A percentile compares a stretch with the other conserved stretches of the same genome.
These are phyloP conservation scores for Amia ocellicauda DNA, from an alignment of 2,113 vertebrate genomes.

Conservation along the genomic window DNA sequence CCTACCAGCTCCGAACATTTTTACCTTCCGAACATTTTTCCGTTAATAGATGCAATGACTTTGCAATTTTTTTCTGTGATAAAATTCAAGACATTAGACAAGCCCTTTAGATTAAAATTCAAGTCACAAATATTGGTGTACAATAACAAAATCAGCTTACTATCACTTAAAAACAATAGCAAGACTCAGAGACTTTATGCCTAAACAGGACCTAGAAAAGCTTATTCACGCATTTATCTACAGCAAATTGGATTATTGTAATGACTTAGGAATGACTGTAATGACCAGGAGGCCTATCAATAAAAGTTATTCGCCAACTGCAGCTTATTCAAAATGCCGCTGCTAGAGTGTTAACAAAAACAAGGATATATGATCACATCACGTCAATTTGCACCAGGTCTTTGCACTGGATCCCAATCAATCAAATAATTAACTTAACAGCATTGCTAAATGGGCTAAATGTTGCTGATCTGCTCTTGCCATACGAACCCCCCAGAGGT, in stretches of 20 bases:
- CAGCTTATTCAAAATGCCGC: neutral
- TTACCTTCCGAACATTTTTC: too few species aligned
- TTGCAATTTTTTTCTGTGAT: too few species aligned
- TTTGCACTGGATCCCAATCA: neutral
- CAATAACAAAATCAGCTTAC: slow-evolving; percentile 10
- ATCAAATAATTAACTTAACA: neutral
- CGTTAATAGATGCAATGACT: too few species aligned
- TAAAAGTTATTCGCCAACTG: slow-evolving; percentile 3
- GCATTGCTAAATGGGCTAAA: neutral
- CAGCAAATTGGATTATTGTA: slow-evolving; percentile 10
- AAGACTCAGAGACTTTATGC: slow-evolving; percentile 10
- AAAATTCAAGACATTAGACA: too few species aligned
- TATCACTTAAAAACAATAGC: slow-evolving; percentile 16
- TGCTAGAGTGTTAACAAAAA: neutral
- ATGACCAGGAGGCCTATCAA: neutral
- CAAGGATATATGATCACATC: neutral
- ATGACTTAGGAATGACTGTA: neutral
- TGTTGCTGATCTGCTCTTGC: neutral
- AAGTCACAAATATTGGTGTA: slow-evolving; percentile 14
- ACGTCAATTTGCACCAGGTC: neutral
- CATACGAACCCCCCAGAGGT: slow-evolving; percentile 6
- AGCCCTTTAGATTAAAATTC: neutral
- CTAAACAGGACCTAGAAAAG: slow-evolving; percentile 17
- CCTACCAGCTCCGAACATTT: too few species aligned
- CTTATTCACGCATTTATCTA: slow-evolving; percentile 11